Conservation (phyloP, 2,797 vertebrate species). For the Hafferia zeledoni region DNA sequence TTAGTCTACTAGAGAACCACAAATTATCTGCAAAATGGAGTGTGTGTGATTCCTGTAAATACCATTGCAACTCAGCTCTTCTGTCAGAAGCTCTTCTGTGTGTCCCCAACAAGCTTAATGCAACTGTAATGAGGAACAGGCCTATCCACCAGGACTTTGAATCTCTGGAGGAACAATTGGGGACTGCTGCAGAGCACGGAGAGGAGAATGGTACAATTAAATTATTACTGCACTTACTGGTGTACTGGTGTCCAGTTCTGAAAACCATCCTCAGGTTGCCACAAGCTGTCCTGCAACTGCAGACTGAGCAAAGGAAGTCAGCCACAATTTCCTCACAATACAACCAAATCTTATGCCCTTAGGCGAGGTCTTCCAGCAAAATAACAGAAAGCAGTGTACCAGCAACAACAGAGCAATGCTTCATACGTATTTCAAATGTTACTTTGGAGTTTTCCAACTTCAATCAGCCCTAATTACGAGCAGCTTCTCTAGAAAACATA, state of each 20-base stretch:
- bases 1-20: background rate
- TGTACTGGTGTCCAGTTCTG: background rate
- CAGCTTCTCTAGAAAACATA: background rate
- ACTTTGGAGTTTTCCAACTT: background rate
- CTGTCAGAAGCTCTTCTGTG: background rate
- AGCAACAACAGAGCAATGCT: background rate
- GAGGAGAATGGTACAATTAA: background rate
- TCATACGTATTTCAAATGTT: fast-evolving
- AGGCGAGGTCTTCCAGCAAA: background rate
- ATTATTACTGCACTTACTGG: conserved; percentile 2
- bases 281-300: conserved; percentile 10
- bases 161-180: background rate
- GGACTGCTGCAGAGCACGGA: conserved; percentile 25
- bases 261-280: background rate
- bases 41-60: background rate
- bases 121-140: conserved; percentile 44
- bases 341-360: background rate
- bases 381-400: background rate
- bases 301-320: background rate
- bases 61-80: background rate
- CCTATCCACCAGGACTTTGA: background rate
- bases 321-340: background rate
- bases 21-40: background rate
- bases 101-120: background rate
- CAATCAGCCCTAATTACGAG: background rate